A percentile compares a stretch with the other conserved stretches of the same genome.
phyloP scores from a whole-genome alignment of 2,888 invertebrate species.

The Eristalis pertinax region DNA sequence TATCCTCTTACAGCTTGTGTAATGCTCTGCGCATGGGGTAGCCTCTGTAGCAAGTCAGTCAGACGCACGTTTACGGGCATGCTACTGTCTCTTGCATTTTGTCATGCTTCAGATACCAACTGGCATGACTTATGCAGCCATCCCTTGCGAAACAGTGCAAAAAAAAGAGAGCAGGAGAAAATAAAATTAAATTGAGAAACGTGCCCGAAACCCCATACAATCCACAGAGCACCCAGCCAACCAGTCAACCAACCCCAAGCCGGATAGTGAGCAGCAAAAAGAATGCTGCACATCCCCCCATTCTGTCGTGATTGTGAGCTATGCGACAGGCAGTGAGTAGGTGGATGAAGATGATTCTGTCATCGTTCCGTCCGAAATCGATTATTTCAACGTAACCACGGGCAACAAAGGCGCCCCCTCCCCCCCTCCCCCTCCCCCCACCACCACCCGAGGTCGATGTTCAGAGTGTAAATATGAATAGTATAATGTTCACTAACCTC shows the following conservation, averaged over 20 bases:
- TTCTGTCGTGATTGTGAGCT: neutral
- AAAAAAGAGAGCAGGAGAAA: neutral
- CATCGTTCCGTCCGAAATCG: neutral
- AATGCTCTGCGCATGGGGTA: neutral
- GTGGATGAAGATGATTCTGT: neutral
- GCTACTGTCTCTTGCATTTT: constrained; percentile 2
- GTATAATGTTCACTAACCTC: neutral
- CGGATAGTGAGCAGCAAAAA: neutral
- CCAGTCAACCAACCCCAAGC: constrained; percentile 10
- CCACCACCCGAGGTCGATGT: neutral
- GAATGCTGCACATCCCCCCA: neutral
- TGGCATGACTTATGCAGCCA: neutral
- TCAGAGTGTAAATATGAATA: constrained; percentile 2
- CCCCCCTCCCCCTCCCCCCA: neutral
- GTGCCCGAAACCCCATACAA: constrained; percentile 12
- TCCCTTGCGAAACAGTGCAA: neutral
- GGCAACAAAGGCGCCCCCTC: neutral
- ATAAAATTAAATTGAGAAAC: constrained; percentile 28
- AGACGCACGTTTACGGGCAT: constrained; percentile 7
- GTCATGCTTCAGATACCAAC: neutral
- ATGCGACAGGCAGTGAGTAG: neutral
- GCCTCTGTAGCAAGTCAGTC: neutral
- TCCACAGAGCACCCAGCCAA: constrained; percentile 2
- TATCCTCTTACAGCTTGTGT: neutral
- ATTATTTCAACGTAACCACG: neutral